Evolutionary conservation across 1,140 invertebrate genomes (phyloP), one percentile per base, ranked within the genome.

Genomic region (Arion vulgaris): DNA sequence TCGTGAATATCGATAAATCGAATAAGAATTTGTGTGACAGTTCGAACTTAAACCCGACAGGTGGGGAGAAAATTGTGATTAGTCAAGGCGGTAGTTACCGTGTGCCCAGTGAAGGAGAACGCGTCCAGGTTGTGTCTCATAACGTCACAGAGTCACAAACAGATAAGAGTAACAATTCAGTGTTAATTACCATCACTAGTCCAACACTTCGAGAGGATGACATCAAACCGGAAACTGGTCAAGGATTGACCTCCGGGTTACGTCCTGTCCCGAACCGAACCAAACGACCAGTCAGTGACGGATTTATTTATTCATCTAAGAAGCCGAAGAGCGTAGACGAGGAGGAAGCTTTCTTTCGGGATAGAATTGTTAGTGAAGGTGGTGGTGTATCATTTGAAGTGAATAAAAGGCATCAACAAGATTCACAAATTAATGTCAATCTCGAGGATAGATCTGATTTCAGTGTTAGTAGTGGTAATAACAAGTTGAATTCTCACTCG

Each of bases 151-250:
- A 34, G 66, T 28, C 78, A 34, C 45, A 23, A 4, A 11, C 66
- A 19, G 41, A 23, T 34, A 82, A 81, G 51, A 83, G 81, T 75
- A 81, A 83, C 32, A 81, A 86, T 41, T 84, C 81, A 38, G 68
- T 86, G 26, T 39, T 80, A 45, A 84, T 80, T 0, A 83, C 80
- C 34, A 73, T 83, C 4, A 73, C 77, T 15, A 28, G 71, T 4
- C 66, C 79, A 26, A 34, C 26, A 15, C 73, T 49, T 19, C 26
- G 28, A 0, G 75, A 82, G 2, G 74, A 41, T 41, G 36, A 51
- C 13, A 15, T 11, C 53, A 68, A 38, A 17, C 51, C 39, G 53
- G 5, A 5, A 19, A n/a, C 66, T 73, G 36, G 41, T 66, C n/a
- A 69, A 51, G 73, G 62, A 15, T 38, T 28, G 69, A 39, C 49